These are phyloP conservation scores for Lichenostomus cassidix DNA, from an alignment of 2,113 vertebrate species.

Conservation along the genomic window DNA sequence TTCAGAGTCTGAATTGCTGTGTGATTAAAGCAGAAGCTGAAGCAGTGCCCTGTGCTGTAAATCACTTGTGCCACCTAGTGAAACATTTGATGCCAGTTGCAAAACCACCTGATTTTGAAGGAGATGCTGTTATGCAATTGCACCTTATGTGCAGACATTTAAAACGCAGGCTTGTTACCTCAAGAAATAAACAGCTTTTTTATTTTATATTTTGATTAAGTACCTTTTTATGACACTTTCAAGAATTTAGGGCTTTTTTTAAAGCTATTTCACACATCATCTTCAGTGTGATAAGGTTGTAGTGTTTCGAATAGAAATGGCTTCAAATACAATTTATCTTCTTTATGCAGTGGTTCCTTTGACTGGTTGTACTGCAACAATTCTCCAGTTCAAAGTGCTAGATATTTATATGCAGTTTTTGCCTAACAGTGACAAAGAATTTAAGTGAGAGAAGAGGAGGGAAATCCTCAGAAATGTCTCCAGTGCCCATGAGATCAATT, in stretches of 20 bases:
- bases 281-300: background rate
- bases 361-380: background rate
- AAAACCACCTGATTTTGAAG: background rate
- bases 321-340: background rate
- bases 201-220: background rate
- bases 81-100: background rate
- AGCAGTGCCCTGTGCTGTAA: background rate
- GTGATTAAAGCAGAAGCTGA: background rate
- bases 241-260: background rate
- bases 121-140: background rate
- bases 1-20: background rate
- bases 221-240: background rate
- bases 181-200: background rate
- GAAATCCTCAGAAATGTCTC: slow-evolving; percentile 90
- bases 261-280: background rate
- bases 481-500: slow-evolving; percentile 84
- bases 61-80: slow-evolving; percentile 61
- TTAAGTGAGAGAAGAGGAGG: slow-evolving; percentile 85
- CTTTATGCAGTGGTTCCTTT: background rate
- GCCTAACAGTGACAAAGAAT: slow-evolving; percentile 87
- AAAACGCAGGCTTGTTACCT: background rate
- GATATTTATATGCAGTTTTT: slow-evolving; percentile 7
- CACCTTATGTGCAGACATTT: background rate
- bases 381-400: background rate
- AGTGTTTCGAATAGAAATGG: background rate